phyloP scores from a whole-genome alignment of 2,888 invertebrate genomes.

The Poecilobothrus nobilitatus region DNA sequence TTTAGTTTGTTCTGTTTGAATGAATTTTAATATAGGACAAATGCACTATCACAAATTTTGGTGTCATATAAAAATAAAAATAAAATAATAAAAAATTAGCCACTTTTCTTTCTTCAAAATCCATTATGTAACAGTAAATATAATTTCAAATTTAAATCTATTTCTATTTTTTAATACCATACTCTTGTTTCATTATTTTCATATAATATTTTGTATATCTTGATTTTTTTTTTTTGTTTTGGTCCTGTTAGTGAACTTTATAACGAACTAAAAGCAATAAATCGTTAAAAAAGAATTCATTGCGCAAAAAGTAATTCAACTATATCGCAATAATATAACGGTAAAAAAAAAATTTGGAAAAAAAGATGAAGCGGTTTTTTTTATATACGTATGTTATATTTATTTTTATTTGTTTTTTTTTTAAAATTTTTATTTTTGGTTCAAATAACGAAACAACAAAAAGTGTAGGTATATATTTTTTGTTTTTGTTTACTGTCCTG shows the following conservation, averaged over 20 bases:
- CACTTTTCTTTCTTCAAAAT: neutral
- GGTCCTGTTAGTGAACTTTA: neutral
- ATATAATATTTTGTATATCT: too few species aligned
- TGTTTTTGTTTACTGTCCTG: neutral
- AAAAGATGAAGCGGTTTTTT: neutral
- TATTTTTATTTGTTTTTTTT: too few species aligned
- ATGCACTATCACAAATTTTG: too few species aligned
- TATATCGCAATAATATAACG: neutral
- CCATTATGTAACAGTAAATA: neutral
- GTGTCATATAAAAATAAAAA: too few species aligned
- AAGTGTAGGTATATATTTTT: neutral
- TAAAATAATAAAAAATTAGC: too few species aligned
- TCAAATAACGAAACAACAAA: neutral
- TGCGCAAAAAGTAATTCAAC: neutral
- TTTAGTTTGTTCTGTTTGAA: too few species aligned
- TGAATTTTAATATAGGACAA: too few species aligned
- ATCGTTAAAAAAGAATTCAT: neutral
- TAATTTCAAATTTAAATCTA: neutral
- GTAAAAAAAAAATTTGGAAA: neutral
- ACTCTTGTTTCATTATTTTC: too few species aligned
- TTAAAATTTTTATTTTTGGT: too few species aligned
- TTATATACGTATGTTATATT: neutral
- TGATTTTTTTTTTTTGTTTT: neutral
- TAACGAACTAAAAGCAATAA: neutral
- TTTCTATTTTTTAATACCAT: neutral